These are phyloP conservation scores for Globodera rostochiensis DNA, from an alignment of 1,140 invertebrate genomes.

Conservation along the genomic window DNA sequence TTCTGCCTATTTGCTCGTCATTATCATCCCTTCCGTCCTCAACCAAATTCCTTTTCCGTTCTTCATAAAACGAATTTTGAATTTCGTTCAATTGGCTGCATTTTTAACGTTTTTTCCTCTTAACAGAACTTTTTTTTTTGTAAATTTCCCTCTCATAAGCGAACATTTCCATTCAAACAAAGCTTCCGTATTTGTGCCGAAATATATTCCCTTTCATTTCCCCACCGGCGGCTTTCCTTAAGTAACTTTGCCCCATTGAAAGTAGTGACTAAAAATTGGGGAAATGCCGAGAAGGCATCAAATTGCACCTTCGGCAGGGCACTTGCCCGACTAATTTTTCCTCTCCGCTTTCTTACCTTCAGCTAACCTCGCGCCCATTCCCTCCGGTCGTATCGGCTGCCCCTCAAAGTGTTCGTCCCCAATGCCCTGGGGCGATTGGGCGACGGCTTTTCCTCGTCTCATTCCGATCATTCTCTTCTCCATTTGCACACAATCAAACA, in stretches of 20 bases:
- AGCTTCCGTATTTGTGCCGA: neutral
- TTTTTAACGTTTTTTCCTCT: neutral
- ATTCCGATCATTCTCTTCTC: constrained; percentile 10
- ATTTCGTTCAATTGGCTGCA: neutral
- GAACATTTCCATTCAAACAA: neutral
- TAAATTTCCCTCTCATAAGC: neutral
- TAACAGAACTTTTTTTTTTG: too few relatives aligned
- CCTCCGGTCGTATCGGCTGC: neutral
- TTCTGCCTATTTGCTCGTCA: constrained; percentile 29
- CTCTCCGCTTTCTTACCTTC: neutral
- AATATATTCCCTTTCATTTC: neutral
- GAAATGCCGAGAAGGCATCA: neutral
- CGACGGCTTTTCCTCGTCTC: neutral
- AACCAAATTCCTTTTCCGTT: neutral
- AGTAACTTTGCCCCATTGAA: neutral
- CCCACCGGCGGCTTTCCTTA: neutral
- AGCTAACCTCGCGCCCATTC: neutral
- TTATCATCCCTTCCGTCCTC: constrained; percentile 18
- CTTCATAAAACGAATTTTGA: neutral
- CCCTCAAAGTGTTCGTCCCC: neutral
- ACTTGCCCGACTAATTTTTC: neutral
- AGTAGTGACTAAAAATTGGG: neutral
- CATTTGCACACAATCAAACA: constrained; percentile 7
- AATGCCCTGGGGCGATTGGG: constrained; percentile 3
- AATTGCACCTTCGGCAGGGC: neutral